These are phyloP conservation scores for Pogonocherus hispidulus DNA, from an alignment of 2,888 invertebrate genomes.

Conservation along the genomic window DNA sequence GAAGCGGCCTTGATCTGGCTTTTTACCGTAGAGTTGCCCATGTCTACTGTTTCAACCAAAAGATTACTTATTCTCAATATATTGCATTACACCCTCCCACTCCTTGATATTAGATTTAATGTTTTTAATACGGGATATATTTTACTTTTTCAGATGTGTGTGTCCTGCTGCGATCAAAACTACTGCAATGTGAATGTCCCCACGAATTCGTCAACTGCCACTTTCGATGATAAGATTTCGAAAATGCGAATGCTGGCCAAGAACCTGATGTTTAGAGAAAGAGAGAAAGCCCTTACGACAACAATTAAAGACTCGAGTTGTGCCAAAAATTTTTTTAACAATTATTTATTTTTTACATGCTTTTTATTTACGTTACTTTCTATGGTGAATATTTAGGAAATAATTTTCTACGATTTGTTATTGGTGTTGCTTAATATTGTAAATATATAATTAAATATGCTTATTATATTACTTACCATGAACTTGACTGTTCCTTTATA, in stretches of 20 bases:
- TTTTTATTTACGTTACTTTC: conserved; percentile 37
- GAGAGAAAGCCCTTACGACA: conserved; percentile 67
- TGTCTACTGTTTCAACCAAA: too few species aligned
- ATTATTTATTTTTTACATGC: conserved; percentile 34
- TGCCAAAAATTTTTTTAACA: conserved; percentile 38
- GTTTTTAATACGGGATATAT: too few species aligned
- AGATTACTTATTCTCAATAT: too few species aligned
- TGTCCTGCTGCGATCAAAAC: conserved; percentile 76
- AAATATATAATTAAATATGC: conserved; percentile 28
- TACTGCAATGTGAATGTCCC: conserved; percentile 76
- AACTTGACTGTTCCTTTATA: conserved; percentile 32
- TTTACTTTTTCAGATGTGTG: conserved; percentile 71
- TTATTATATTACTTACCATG: conserved; percentile 21
- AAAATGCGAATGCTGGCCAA: conserved; percentile 68
- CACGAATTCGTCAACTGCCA: conserved; percentile 73
- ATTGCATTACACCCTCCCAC: too few species aligned
- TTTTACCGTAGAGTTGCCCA: too few species aligned
- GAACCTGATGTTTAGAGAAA: conserved; percentile 65
- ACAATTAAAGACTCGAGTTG: conserved; percentile 62
- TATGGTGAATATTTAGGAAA: conserved; percentile 33
- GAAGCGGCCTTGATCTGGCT: too few species aligned
- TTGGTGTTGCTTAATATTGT: conserved; percentile 32
- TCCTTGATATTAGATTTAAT: too few species aligned
- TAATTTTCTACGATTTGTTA: conserved; percentile 14
- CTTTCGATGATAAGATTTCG: conserved; percentile 69